A percentile compares a stretch with the other conserved stretches of the same genome.
Conservation (phyloP, 2,888 invertebrate genomes). For the Leptinotarsa rubiginosa region DNA sequence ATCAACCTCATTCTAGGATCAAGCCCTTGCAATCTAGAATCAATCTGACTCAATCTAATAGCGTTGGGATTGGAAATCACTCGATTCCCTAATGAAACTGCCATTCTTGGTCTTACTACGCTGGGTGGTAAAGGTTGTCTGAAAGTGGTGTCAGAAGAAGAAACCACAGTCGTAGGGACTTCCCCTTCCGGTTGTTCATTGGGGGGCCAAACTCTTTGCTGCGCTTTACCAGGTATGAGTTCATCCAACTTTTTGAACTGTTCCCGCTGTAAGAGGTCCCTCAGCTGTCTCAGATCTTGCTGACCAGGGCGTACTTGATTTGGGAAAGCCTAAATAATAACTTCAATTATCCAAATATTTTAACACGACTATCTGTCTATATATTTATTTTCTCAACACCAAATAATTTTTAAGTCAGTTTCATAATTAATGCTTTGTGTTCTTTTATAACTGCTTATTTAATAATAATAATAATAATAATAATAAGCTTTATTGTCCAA, state of each 20-base stretch:
- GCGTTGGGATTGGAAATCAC: constrained; percentile 55
- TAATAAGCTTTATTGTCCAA: too few species aligned
- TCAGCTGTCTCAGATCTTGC: constrained; percentile 74
- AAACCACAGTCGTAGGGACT: constrained; percentile 47
- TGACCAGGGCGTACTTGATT: constrained; percentile 56
- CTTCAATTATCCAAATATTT: neutral
- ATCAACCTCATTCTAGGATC: constrained; percentile 71
- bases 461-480: too few species aligned
- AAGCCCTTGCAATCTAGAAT: constrained; percentile 67
- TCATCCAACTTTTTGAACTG: constrained; percentile 72
- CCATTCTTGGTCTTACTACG: constrained; percentile 69
- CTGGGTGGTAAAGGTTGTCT: constrained; percentile 77
- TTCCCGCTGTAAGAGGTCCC: constrained; percentile 84
- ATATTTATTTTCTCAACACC: too few species aligned
- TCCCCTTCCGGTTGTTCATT: constrained; percentile 58
- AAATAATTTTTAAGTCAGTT: too few species aligned
- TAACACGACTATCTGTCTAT: too few species aligned
- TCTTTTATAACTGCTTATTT: too few species aligned
- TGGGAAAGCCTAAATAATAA: constrained; percentile 50
- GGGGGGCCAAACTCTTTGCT: constrained; percentile 71
- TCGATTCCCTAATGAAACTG: constrained; percentile 58
- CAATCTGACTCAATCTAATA: constrained; percentile 62
- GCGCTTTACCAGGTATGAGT: constrained; percentile 61
- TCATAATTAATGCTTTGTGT: too few species aligned
- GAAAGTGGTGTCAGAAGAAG: constrained; percentile 73